These are phyloP conservation scores for Thaumetopoea pityocampa DNA, from an alignment of 1,140 invertebrate genomes.

Conservation along the genomic window DNA sequence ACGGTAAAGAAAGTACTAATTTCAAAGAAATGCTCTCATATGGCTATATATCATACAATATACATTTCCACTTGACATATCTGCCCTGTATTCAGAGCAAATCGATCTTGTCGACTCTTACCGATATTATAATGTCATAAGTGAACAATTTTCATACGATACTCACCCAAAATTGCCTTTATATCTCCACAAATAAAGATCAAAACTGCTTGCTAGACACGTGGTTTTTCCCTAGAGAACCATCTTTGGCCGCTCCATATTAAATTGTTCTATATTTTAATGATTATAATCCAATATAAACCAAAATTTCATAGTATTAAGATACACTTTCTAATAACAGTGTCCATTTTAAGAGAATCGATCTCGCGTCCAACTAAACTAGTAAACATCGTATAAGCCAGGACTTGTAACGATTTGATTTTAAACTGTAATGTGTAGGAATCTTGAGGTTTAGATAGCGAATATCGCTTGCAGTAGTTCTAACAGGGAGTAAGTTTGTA, in stretches of 20 bases:
- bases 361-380: slow-evolving; percentile 42
- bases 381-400: slow-evolving; percentile 32
- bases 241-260: slow-evolving; percentile 68
- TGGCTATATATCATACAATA: slow-evolving; percentile 6
- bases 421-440: slow-evolving; percentile 16
- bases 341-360: slow-evolving; percentile 60
- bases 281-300: slow-evolving; percentile 20
- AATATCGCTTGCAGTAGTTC: slow-evolving; percentile 21
- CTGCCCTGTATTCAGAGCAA: slow-evolving; percentile 40
- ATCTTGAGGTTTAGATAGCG: slow-evolving; percentile 5
- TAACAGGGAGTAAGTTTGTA: slow-evolving; percentile 49
- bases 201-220: slow-evolving; percentile 28
- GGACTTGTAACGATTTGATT: slow-evolving; percentile 20
- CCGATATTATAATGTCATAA: slow-evolving; percentile 34
- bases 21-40: not conserved
- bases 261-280: slow-evolving; percentile 59
- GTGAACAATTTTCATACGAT: slow-evolving; percentile 20
- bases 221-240: slow-evolving; percentile 69
- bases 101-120: slow-evolving; percentile 48
- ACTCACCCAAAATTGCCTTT: slow-evolving; percentile 16
- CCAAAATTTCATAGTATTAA: slow-evolving; percentile 11
- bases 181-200: slow-evolving; percentile 8
- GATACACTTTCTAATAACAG: slow-evolving; percentile 13
- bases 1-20: too few species aligned
- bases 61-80: slow-evolving; percentile 16